Base-by-base conservation (phyloP, 2,888 invertebrate genomes). In the Drosophila bunnanda region DNA sequence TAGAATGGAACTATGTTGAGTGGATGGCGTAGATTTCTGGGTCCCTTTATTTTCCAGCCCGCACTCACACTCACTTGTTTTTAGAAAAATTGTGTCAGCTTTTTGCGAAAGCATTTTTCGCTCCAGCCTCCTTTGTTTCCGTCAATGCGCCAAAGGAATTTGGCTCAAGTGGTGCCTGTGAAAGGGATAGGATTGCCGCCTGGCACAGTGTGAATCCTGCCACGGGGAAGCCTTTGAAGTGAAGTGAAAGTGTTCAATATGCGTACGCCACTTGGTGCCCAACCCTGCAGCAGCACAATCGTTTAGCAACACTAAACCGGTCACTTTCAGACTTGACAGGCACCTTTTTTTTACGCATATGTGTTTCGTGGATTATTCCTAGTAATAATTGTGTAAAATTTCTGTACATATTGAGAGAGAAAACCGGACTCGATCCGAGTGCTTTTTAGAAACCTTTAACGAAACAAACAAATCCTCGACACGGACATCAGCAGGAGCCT, bases 1-100 rank as follows among this genome's bases (percentile, higher is more conserved):
- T 36, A 43, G 56, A 89, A 69, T 87, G 82, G 71, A 82, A 82
- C 89, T 82, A 89, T 82, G 82, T 82, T 84, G 89, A 82, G 82
- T 78, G 89, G 69, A 56, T 82, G 89, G 32, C 88, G 89, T 71
- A 84, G 79, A 80, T 87, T 82, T 32, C 73, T 32, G 66, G 50
- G 55, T 66, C 58, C 59, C 25, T 68, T 68, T 71, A 46, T 61
- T 60, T 61, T 32, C 38, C 15, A 34, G 20, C 50, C 32, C 32
- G 13, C 30, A 44, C 43, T 44, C 22, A 6, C 41, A 48, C 48
- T 48, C 48, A 50, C 50, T 32, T 43, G 71, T 65, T 75, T 34
- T 34, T 5, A 8, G 9, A 28, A 64, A 80, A 82, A 78, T 74
- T 78, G 89, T 83, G 82, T 87, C 89, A 89, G 68, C 75, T 53